phyloP scores from a whole-genome alignment of 1,140 invertebrate species.

The Zaprionus ornatus region DNA sequence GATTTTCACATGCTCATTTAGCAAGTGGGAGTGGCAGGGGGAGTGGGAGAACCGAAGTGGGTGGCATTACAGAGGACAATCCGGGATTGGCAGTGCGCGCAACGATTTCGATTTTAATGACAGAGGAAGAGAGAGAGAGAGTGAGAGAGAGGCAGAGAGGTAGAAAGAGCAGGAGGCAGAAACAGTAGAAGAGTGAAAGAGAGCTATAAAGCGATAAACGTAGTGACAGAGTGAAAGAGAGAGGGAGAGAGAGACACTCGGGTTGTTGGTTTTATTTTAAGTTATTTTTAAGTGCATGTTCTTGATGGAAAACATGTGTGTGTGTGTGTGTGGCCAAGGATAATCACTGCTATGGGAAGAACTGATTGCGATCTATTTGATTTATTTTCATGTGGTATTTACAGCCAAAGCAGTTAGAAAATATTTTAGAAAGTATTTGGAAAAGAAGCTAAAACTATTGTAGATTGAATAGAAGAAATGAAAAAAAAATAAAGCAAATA shows the following conservation, averaged over 20 bases:
- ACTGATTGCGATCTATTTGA: neutral
- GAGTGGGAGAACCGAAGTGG: conserved; percentile 1
- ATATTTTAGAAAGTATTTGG: neutral
- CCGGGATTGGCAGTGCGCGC: neutral
- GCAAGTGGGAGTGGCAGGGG: neutral
- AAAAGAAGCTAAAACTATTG: neutral
- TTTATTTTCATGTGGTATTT: neutral
- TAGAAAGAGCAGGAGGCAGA: neutral
- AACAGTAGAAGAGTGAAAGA: neutral
- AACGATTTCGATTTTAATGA: conserved; percentile 3
- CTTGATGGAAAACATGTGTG: neutral
- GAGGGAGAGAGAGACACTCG: neutral
- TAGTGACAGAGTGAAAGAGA: neutral
- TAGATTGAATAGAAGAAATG: too few species aligned
- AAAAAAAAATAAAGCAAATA: too few species aligned
- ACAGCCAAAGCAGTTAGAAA: neutral
- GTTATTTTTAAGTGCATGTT: neutral
- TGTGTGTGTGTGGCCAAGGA: neutral
- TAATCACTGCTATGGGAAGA: neutral
- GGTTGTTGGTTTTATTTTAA: neutral
- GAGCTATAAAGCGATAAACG: neutral
- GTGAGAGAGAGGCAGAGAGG: neutral
- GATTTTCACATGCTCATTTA: conserved; percentile 73
- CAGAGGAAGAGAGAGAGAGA: neutral
- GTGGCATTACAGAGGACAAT: conserved; percentile 27